Evolutionary conservation across 2,888 invertebrate species (phyloP).

Genomic region (Heliconius erato): DNA sequence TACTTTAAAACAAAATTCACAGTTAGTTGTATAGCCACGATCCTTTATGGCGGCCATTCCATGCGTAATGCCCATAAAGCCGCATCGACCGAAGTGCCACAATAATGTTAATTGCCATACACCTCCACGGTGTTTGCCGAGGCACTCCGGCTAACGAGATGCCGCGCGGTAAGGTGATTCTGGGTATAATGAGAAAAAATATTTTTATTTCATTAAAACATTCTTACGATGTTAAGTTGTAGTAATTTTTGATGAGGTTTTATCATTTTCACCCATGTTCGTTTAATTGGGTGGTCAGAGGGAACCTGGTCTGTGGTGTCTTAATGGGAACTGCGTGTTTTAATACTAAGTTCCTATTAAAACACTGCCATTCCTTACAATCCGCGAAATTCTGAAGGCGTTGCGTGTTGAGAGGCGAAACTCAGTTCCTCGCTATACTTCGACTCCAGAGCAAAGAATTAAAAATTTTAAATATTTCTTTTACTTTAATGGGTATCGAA

Average conservation of each 20-base stretch:
- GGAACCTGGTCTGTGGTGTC: too few species aligned
- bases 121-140: conserved; percentile 62
- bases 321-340: too few species aligned
- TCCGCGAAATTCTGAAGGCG: too few species aligned
- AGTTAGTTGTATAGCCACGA: conserved; percentile 24
- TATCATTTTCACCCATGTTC: neutral
- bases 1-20: conserved; percentile 38
- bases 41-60: conserved; percentile 39
- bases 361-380: too few species aligned
- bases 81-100: conserved; percentile 33
- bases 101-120: conserved; percentile 43
- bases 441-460: too few species aligned
- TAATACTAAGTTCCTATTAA: too few species aligned
- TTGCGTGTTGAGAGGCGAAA: too few species aligned
- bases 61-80: conserved; percentile 41
- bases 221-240: neutral
- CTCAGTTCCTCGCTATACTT: too few species aligned
- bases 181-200: conserved; percentile 14
- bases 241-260: neutral
- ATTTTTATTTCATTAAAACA: conserved; percentile 16
- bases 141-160: conserved; percentile 68
- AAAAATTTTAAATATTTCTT: too few species aligned
- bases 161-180: conserved; percentile 46
- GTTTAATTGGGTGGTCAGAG: too few species aligned
- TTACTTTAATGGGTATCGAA: too few species aligned